Evolutionary conservation across 1,140 invertebrate species (phyloP), one percentile per base, ranked within the genome.

Genomic region (Drosophila kepulauana): DNA sequence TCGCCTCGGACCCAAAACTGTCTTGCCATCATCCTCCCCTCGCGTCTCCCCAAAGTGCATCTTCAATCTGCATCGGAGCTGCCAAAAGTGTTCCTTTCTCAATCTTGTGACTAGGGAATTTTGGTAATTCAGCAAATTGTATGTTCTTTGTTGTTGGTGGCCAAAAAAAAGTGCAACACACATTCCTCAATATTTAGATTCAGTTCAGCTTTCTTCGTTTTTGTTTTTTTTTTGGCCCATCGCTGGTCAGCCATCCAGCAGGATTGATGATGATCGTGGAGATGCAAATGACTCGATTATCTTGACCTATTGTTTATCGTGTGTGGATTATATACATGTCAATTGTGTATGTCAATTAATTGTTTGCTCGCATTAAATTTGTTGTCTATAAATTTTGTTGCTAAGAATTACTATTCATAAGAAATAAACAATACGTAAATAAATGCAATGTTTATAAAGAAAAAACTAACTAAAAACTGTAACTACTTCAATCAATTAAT

Each of bases 1-100:
- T 43, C 41, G 41, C n/a, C 61, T 56, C 43, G 59, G 52, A 58
- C 61, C 16, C 51, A 16, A 38, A 58, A 28, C 46, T 62, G 57
- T 25, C 48, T 61, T 49, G 35, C 49, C 25, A 46, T 62, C 38
- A 46, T 62, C 30, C 43, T 30, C 11, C 13, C 38, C 13, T 8
- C 8, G 7, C 35, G 35, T 11, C 35, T 38, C 7, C 35, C 8
- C 7, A 33, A 38, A 38, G 7, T 38, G 35, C 15, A 30, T 52
- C 20, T 46, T 54, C 33, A 10, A 25, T 20, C 48, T 25, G 20
- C 4, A 10, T 3, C 25, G 58, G 25, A 25, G 25, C 58, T 46
- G 25, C n/a, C 20, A 10, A 15, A 25, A 61, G 16, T 20, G 1
- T 49, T 49, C 15, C n/a, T 45, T 13, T 45, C 2, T 28, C 6